Evolutionary conservation across 2,113 vertebrate species (phyloP).

Genomic region (Corythaeola cristata): DNA sequence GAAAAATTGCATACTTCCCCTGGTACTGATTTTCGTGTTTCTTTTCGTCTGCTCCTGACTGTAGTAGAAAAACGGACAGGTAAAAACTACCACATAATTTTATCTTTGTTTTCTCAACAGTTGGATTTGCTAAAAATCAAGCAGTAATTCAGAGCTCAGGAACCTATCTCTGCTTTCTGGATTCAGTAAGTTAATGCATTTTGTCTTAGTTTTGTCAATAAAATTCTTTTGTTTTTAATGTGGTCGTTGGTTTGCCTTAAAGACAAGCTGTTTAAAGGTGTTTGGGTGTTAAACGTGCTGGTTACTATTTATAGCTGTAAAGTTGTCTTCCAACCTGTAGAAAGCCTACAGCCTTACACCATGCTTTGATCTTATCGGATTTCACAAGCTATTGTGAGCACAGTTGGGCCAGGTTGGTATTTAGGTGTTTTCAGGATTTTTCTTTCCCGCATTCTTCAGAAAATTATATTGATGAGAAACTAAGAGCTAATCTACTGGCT

Average conservation of each 20-base stretch:
- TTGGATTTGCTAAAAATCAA: slow-evolving; percentile 94
- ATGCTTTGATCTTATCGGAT: not conserved
- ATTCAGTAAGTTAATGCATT: slow-evolving; percentile 86
- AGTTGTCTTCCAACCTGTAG: not conserved
- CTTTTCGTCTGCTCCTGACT: not conserved
- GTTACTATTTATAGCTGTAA: not conserved
- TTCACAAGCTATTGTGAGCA: not conserved
- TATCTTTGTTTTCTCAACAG: slow-evolving; percentile 75
- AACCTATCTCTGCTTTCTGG: slow-evolving; percentile 91
- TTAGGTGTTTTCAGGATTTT: slow-evolving; percentile 12
- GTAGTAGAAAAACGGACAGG: not conserved
- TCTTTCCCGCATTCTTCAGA: slow-evolving; percentile 2
- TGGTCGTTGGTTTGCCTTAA: not conserved
- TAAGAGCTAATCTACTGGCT: not conserved
- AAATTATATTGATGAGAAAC: not conserved
- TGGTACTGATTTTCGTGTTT: not conserved
- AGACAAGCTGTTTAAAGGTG: not conserved
- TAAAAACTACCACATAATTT: not conserved
- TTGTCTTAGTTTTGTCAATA: not conserved
- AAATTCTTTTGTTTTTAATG: not conserved
- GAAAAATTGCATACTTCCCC: rapidly evolving
- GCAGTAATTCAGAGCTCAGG: slow-evolving; percentile 90
- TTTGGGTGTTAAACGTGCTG: not conserved
- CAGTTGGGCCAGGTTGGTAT: not conserved
- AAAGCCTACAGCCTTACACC: not conserved